Conservation (phyloP, 2,113 vertebrate species). For the Laticauda colubrina region DNA sequence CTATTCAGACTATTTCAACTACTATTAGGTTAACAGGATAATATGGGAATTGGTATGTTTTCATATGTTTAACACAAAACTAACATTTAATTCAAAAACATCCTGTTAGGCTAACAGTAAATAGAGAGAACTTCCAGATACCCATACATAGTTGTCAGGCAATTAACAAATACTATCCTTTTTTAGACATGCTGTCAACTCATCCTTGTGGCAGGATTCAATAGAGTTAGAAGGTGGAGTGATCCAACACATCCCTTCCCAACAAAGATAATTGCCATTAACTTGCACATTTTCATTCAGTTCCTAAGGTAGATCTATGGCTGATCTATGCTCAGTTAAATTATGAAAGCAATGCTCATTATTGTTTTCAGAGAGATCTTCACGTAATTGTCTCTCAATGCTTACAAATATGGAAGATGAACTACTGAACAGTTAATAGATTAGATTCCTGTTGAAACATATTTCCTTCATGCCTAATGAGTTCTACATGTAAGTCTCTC, state of each 20-base stretch:
- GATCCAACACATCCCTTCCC: neutral
- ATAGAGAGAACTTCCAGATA: neutral
- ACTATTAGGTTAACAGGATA: neutral
- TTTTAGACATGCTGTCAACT: neutral
- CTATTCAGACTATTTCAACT: neutral
- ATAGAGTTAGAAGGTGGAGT: neutral
- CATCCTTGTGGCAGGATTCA: neutral
- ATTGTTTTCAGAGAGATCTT: neutral
- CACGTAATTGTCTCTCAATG: neutral
- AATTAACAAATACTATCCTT: neutral
- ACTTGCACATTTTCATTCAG: neutral
- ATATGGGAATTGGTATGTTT: neutral
- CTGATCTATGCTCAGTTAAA: neutral
- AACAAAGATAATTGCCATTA: neutral
- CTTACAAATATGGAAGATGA: neutral
- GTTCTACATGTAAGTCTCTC: neutral
- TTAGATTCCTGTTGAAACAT: neutral
- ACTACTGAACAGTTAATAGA: neutral
- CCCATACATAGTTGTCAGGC: neutral
- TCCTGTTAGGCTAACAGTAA: neutral
- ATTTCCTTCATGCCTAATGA: neutral
- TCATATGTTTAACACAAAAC: neutral
- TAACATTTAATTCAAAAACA: neutral
- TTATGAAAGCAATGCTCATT: neutral
- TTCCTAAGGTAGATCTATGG: neutral